Conservation (phyloP, 1,140 invertebrate genomes). For the Trachelipus rathkii region DNA sequence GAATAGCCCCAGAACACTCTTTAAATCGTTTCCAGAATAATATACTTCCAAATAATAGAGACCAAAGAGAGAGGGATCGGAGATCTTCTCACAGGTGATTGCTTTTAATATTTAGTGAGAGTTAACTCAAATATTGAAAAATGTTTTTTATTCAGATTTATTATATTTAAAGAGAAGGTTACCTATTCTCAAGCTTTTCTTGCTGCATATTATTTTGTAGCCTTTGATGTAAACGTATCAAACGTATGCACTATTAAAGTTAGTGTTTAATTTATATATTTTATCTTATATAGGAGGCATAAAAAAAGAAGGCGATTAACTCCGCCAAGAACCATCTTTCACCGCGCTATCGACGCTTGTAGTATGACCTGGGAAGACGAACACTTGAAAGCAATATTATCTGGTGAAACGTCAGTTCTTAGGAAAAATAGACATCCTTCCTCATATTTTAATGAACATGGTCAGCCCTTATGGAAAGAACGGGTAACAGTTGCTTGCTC, state of each 20-base stretch:
- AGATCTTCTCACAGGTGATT: constrained; percentile 42
- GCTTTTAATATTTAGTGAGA: no score
- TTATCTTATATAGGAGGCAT: constrained; percentile 31
- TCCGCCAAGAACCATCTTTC: constrained; percentile 62
- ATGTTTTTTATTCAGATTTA: no score
- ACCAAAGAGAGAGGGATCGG: constrained; percentile 36
- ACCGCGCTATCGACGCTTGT: constrained; percentile 72
- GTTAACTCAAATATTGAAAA: no score
- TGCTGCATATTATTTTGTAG: no score
- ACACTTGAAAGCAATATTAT: constrained; percentile 69
- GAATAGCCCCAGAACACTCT: constrained; percentile 26
- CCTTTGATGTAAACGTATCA: no score
- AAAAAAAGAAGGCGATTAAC: constrained; percentile 37
- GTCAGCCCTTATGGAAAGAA: constrained; percentile 76
- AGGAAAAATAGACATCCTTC: constrained; percentile 51
- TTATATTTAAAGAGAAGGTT: no score
- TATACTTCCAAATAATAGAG: constrained; percentile 32
- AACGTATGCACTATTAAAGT: no score
- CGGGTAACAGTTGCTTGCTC: constrained; percentile 72
- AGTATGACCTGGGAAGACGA: constrained; percentile 73
- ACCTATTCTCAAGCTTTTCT: no score
- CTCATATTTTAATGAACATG: constrained; percentile 67
- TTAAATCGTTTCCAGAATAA: constrained; percentile 32
- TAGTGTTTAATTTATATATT: no score
- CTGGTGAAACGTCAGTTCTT: constrained; percentile 59